Evolutionary conservation across 2,797 vertebrate genomes (phyloP).

Genomic region (Cuniculus paca): DNA sequence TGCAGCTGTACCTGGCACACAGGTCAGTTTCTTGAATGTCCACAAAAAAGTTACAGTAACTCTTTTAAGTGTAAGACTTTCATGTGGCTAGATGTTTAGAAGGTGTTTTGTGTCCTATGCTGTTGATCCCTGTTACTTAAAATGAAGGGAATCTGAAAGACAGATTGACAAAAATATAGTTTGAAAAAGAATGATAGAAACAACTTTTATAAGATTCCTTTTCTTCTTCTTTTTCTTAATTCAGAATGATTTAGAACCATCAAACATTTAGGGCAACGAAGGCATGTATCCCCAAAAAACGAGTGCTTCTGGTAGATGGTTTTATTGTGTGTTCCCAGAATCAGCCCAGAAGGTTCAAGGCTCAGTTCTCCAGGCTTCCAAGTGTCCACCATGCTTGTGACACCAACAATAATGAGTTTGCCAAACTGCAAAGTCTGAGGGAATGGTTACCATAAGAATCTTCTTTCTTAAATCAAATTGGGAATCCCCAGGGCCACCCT

Average conservation of each 20-base stretch:
- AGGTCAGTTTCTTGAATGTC: conserved; percentile 88
- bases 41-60: neutral
- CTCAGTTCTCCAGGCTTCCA: neutral
- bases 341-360: neutral
- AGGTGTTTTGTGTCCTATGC: neutral
- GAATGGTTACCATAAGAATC: neutral
- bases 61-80: neutral
- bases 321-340: neutral
- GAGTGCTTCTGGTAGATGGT: neutral
- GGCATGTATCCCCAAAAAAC: neutral
- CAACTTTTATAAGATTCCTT: neutral
- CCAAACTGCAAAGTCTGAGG: neutral
- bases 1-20: conserved; percentile 91
- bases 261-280: neutral
- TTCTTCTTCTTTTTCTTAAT: neutral
- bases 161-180: neutral
- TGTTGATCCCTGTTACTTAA: conserved; percentile 25
- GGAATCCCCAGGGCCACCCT: neutral
- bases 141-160: neutral
- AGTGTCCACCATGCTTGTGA: neutral
- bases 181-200: neutral
- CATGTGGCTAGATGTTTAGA: neutral
- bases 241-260: neutral
- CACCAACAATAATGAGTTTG: neutral
- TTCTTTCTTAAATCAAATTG: neutral